Evolutionary conservation across 2,113 vertebrate species (phyloP), one percentile per base, ranked within the genome.

Genomic region (Cyphomyrus plagiostoma): DNA sequence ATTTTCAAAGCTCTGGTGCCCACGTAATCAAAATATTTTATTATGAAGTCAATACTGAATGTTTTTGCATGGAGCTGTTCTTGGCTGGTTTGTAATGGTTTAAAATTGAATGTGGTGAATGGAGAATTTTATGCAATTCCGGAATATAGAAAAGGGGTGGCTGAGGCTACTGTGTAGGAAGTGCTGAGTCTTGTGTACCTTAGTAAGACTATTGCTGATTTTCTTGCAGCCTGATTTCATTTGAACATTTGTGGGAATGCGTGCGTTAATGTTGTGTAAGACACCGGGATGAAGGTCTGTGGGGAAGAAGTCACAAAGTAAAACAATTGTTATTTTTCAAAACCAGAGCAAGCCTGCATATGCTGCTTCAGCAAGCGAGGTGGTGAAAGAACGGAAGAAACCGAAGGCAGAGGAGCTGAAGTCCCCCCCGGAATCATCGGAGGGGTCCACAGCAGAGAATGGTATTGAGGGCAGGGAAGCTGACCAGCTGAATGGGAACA

Each of bases 281-380:
- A 48, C n/a, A 30, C 42, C 45, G 17, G 83, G 52, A 56, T 46
- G 21, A 83, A 49, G 35, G 21, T 42, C 9, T 26, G n/a, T 30
- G n/a, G 13, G 52, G 52, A 10, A 30, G 26, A 46, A 46, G 26
- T 19, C 23, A n/a, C 45, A 19, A 87, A 53, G 35, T 26, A 53
- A 52, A 84, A 84, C 35, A n/a, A 26, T 74, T n/a, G n/a, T 88
- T 77, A 92, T 91, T 90, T 35, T 35, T 93, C 91, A 93, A 90
- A 90, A 91, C 85, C 94, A 98, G 97, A 96, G 93, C 94, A 97
- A 97, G 92, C 97, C 97, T 94, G 95, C 95, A 92, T 97, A 97
- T 39, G 95, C 96, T 94, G 94, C 96, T 94, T 97, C 96, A 93
- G 96, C 94, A 92, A 96, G 96, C 92, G 96, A 98, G 93, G 96